Base-by-base conservation (phyloP, 2,113 vertebrate species). In the Pipra filicauda region DNA sequence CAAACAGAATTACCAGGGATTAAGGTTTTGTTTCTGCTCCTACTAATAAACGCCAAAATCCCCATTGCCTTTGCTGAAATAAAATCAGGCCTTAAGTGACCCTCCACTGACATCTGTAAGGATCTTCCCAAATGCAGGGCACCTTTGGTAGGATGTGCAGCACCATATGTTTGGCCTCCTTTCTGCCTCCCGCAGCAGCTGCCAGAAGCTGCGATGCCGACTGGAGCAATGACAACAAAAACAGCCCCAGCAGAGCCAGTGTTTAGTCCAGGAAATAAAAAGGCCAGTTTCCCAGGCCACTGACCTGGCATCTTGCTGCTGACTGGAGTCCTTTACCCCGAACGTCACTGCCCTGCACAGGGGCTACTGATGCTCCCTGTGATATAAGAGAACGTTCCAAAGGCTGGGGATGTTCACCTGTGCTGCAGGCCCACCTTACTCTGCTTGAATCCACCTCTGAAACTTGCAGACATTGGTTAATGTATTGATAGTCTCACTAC, bases 21-120 rank as follows among this genome's bases (percentile, higher is more conserved):
- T 96, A 94, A 86, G 84, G 69, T 64, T 90, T 92, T 91, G 59
- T 71, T 95, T 78, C 92, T 90, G 83, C 52, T 81, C 67, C 85
- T 66, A 64, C 79, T 89, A 92, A 92, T 84, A 95, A 94, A 91
- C 0, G 1, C 44, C 84, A 69, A 89, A 93, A 89, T 82, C 89
- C 94, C 65, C 64, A 12, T 3, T 72, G 88, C 74, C 83, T 96
- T 30, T 31, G n/a, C 48, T 57, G 80, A 58, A 75, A 81, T 28
- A 84, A 77, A 93, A 77, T 15, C 57, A 91, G 80, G 79, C 88
- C 93, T 94, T 31, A 93, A 67, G 41, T 72, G 88, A 94, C 96
- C 91, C 73, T 44, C 14, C 48, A 16, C 2, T 69, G 90, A 92
- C 85, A 75, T 93, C 41, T 64, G 55, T 11, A 57, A 92, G 92